Percentiles rank a stretch among this genome's conserved stretches.
phyloP scores from a whole-genome alignment of 1,140 invertebrate species.

The Danaus melanippus region DNA sequence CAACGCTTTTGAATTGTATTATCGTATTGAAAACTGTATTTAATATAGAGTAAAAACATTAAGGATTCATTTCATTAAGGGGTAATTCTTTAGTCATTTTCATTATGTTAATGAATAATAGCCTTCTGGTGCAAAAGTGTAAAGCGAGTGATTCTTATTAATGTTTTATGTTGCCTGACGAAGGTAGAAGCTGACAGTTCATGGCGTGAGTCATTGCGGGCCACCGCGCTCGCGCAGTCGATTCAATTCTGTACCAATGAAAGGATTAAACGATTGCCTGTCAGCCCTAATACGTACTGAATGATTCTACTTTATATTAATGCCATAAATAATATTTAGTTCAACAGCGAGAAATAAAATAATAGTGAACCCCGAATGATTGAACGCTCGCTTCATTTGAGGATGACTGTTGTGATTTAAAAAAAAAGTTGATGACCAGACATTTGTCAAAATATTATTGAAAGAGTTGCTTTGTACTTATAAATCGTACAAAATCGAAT shows the following conservation, averaged over 20 bases:
- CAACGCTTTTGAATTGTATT: too few relatives aligned
- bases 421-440: too few relatives aligned
- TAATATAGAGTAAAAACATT: too few relatives aligned
- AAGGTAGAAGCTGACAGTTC: conserved; percentile 38
- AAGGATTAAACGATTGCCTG: conserved; percentile 59
- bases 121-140: too few relatives aligned
- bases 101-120: too few relatives aligned
- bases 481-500: too few relatives aligned
- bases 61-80: too few relatives aligned
- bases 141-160: not conserved
- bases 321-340: conserved; percentile 32
- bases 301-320: conserved; percentile 36
- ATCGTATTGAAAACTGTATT: too few relatives aligned
- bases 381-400: conserved; percentile 10
- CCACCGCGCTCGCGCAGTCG: conserved; percentile 38
- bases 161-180: conserved; percentile 24
- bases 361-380: conserved; percentile 16
- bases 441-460: too few relatives aligned
- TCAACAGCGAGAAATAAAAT: conserved; percentile 11
- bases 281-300: conserved; percentile 55
- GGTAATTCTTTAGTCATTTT: too few relatives aligned
- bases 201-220: conserved; percentile 41
- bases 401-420: too few relatives aligned
- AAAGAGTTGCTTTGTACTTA: too few relatives aligned
- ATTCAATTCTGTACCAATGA: conserved; percentile 45